These are phyloP conservation scores for Aegotheles bennettii DNA, from an alignment of 2,113 vertebrate species.

Conservation along the genomic window DNA sequence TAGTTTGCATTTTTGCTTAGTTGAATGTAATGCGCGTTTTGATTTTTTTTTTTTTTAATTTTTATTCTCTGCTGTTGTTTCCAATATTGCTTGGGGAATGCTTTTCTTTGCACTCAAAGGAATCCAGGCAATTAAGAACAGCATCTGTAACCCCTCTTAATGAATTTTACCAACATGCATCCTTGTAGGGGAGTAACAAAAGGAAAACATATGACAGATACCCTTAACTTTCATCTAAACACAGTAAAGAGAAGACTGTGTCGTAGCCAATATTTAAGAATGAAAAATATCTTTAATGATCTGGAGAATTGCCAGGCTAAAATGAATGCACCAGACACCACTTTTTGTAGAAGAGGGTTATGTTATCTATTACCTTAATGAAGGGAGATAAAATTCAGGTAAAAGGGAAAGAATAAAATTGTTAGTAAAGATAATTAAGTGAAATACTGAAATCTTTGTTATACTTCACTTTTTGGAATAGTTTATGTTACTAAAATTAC, in stretches of 20 bases:
- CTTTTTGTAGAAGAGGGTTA: not conserved
- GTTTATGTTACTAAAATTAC: not conserved
- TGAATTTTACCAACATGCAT: not conserved
- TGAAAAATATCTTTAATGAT: not conserved
- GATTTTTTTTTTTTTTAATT: too few relatives aligned
- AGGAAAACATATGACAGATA: slow-evolving; percentile 28
- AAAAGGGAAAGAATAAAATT: slow-evolving; percentile 5
- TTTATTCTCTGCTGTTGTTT: not conserved
- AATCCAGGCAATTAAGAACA: not conserved
- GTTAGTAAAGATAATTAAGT: not conserved
- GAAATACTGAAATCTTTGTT: not conserved
- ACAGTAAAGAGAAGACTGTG: not conserved
- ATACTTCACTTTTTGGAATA: not conserved
- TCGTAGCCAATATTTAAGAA: not conserved
- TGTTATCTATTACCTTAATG: slow-evolving; percentile 6
- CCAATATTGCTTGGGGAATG: not conserved
- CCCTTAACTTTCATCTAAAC: not conserved
- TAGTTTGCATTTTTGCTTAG: not conserved
- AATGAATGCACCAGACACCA: not conserved
- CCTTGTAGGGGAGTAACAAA: not conserved
- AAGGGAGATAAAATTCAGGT: not conserved
- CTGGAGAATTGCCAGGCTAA: slow-evolving; percentile 17
- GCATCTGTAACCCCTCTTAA: not conserved
- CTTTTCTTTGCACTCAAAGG: not conserved
- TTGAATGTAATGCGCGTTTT: not conserved